Evolutionary conservation across 2,797 vertebrate genomes (phyloP).

Genomic region (Cryptoblepharus egeriae): DNA sequence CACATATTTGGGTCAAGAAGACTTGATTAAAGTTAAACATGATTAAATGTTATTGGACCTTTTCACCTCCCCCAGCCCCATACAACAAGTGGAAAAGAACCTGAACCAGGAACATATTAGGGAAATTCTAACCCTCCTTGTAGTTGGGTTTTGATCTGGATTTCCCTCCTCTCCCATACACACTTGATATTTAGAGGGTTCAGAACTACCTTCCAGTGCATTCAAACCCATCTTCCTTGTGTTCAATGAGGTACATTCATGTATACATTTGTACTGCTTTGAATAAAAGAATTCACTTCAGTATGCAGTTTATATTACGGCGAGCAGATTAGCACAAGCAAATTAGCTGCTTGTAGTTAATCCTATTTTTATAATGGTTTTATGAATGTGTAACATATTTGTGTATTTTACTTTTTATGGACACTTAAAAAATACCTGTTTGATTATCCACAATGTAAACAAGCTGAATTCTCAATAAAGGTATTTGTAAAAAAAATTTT

Average conservation of each 20-base stretch:
- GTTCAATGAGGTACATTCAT: not conserved
- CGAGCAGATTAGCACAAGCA: conserved; percentile 49
- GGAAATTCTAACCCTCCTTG: too few species aligned
- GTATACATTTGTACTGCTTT: conserved; percentile 29
- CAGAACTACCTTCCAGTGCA: conserved; percentile 12
- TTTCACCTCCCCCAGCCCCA: too few species aligned
- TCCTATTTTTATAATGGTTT: conserved; percentile 46
- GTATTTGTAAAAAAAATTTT: conserved; percentile 55
- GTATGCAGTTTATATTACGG: not conserved
- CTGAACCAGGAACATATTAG: too few species aligned
- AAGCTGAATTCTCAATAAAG: conserved; percentile 73
- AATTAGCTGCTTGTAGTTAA: conserved; percentile 25
- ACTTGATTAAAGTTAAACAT: too few species aligned
- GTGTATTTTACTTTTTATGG: conserved; percentile 56
- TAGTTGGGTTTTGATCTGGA: too few species aligned
- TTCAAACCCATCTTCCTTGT: not conserved
- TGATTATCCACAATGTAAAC: conserved; percentile 59
- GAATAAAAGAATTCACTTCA: conserved; percentile 20
- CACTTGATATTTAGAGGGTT: not conserved
- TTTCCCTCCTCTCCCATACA: too few species aligned
- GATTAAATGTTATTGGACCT: too few species aligned
- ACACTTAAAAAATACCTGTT: conserved; percentile 58
- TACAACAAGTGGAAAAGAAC: too few species aligned
- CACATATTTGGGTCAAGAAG: too few species aligned
- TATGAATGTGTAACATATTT: conserved; percentile 68